These are phyloP conservation scores for Gymnosoma rotundatum DNA, from an alignment of 2,888 invertebrate species.

Conservation along the genomic window DNA sequence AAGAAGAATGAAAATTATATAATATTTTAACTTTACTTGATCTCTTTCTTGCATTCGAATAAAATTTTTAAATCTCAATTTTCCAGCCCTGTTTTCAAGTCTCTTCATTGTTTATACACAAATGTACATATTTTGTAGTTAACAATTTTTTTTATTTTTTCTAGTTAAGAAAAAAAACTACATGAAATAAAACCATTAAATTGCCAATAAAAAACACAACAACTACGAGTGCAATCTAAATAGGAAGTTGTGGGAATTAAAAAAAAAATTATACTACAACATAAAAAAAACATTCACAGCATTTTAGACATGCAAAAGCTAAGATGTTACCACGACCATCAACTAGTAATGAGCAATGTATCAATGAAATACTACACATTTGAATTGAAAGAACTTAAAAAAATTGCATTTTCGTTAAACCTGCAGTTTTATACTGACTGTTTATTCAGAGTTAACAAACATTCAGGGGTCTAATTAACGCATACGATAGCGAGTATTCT, in stretches of 20 bases:
- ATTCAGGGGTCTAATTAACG: too few relatives aligned
- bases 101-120: background rate
- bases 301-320: slow-evolving; percentile 1
- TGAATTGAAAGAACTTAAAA: background rate
- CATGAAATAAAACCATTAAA: slow-evolving; percentile 47
- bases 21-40: too few relatives aligned
- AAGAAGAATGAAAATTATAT: too few relatives aligned
- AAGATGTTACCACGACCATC: slow-evolving; percentile 18
- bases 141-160: slow-evolving; percentile 20
- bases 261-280: background rate
- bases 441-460: background rate
- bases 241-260: slow-evolving; percentile 55
- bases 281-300: too few relatives aligned
- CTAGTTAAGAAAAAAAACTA: slow-evolving; percentile 10
- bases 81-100: background rate
- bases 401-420: background rate
- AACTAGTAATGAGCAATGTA: slow-evolving; percentile 2
- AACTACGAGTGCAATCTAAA: slow-evolving; percentile 40
- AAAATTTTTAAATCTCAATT: background rate
- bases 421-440: background rate
- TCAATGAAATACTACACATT: background rate
- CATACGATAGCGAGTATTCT: too few relatives aligned
- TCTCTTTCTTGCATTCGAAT: background rate
- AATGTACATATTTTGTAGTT: slow-evolving; percentile 10
- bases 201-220: slow-evolving; percentile 45